A percentile compares a stretch with the other conserved stretches of the same genome.
phyloP scores from a whole-genome alignment of 2,888 invertebrate species.

The Julus scanicus region DNA sequence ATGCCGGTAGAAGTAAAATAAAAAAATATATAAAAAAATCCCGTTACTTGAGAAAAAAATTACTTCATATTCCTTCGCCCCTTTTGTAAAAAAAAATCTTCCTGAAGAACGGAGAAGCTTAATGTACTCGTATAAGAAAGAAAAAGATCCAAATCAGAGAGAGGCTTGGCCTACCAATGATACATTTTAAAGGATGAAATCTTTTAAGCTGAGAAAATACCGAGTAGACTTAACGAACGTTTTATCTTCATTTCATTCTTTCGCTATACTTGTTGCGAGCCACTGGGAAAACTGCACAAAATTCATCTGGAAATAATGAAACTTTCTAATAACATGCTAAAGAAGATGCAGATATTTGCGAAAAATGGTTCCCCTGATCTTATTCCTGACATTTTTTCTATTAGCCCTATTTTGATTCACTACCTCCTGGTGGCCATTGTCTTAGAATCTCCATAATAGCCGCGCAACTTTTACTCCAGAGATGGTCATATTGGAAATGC shows the following conservation, averaged over 20 bases:
- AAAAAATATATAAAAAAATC: too few species aligned
- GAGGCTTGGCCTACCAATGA: conserved; percentile 9
- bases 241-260: conserved; percentile 15
- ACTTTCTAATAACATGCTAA: not conserved
- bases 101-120: not conserved
- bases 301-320: not conserved
- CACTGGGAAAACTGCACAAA: not conserved
- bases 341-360: not conserved
- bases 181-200: not conserved
- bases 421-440: too few species aligned
- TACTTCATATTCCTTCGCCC: not conserved
- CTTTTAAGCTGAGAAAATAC: conserved; percentile 10
- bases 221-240: conserved; percentile 14
- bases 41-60: not conserved
- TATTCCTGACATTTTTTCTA: not conserved
- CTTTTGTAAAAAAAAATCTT: not conserved
- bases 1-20: not conserved
- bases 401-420: not conserved
- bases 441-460: too few species aligned
- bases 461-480: too few species aligned
- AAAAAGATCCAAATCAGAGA: conserved; percentile 14
- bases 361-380: not conserved
- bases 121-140: conserved; percentile 12
- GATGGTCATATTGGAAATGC: too few species aligned
- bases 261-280: not conserved